These are phyloP conservation scores for Salarias fasciatus DNA, from an alignment of 2,797 vertebrate genomes.

Conservation along the genomic window DNA sequence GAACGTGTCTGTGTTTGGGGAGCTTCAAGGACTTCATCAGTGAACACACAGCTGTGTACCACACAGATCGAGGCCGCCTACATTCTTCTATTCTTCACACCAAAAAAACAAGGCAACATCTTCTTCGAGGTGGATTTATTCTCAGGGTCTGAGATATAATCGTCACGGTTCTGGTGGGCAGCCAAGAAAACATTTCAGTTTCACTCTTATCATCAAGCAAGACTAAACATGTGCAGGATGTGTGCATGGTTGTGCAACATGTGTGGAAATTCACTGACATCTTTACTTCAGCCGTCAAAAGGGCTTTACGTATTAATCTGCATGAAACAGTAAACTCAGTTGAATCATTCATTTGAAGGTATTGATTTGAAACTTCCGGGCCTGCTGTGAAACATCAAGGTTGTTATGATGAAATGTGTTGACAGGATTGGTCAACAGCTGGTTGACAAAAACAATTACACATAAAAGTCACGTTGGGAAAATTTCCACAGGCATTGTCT, in stretches of 20 bases:
- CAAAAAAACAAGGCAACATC: background rate
- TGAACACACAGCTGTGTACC: conserved; percentile 46
- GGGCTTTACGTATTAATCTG: too few relatives aligned
- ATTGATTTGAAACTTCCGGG: background rate
- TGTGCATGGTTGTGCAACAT: conserved; percentile 11
- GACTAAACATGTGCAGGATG: conserved; percentile 40
- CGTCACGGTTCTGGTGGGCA: conserved; percentile 13
- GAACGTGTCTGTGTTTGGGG: conserved; percentile 25
- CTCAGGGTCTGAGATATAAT: background rate
- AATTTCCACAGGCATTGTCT: too few relatives aligned
- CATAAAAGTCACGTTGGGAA: too few relatives aligned
- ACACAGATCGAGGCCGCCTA: background rate
- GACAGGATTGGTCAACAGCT: too few relatives aligned
- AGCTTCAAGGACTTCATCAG: conserved; percentile 6
- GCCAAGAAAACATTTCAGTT: conserved; percentile 24
- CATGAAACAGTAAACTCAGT: too few relatives aligned
- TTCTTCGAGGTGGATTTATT: background rate
- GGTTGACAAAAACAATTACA: too few relatives aligned
- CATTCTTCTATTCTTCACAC: background rate
- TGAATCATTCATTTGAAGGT: background rate
- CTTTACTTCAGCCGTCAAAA: too few relatives aligned
- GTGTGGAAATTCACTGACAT: background rate
- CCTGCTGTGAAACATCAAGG: background rate
- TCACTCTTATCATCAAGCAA: conserved; percentile 34
- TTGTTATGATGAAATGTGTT: conserved; percentile 14